Percentiles rank a stretch among this genome's conserved stretches.
Conservation (phyloP, 2,888 invertebrate species). For the Lacanobia wlatinum region DNA sequence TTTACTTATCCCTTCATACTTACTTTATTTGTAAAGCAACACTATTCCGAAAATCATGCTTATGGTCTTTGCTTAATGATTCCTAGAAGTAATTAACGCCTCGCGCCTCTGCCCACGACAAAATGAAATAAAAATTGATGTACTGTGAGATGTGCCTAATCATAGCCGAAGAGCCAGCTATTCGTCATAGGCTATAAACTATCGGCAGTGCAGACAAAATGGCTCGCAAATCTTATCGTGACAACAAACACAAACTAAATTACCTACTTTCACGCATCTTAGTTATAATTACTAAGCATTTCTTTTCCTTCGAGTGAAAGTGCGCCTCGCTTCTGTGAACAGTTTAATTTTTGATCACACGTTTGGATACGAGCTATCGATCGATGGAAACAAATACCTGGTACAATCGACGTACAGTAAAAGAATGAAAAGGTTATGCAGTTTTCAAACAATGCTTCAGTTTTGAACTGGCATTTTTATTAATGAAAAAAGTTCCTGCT, state of each 20-base stretch:
- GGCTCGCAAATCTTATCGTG: conserved; percentile 65
- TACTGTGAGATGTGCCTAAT: conserved; percentile 33
- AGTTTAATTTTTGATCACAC: conserved; percentile 70
- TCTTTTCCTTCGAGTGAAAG: conserved; percentile 79
- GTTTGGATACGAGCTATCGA: conserved; percentile 31
- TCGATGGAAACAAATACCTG: conserved; percentile 1
- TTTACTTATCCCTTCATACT: background rate
- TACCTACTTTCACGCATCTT: conserved; percentile 77
- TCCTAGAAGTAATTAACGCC: conserved; percentile 44
- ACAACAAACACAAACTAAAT: conserved; percentile 69
- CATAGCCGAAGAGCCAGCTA: conserved; percentile 23
- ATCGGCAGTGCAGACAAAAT: conserved; percentile 56
- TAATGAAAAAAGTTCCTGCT: background rate
- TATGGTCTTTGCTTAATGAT: conserved; percentile 21
- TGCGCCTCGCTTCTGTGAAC: conserved; percentile 71
- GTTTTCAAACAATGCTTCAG: too few relatives aligned
- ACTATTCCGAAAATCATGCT: conserved; percentile 9
- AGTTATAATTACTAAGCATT: conserved; percentile 76
- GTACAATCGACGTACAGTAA: background rate
- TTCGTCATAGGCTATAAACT: conserved; percentile 59
- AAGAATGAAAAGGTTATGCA: background rate
- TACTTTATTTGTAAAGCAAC: conserved; percentile 1
- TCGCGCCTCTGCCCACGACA: conserved; percentile 20
- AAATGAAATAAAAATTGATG: conserved; percentile 30
- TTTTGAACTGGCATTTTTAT: background rate